A percentile compares a stretch with the other conserved stretches of the same genome.
phyloP scores from a whole-genome alignment of 2,113 vertebrate species.

The Girardinichthys multiradiatus region DNA sequence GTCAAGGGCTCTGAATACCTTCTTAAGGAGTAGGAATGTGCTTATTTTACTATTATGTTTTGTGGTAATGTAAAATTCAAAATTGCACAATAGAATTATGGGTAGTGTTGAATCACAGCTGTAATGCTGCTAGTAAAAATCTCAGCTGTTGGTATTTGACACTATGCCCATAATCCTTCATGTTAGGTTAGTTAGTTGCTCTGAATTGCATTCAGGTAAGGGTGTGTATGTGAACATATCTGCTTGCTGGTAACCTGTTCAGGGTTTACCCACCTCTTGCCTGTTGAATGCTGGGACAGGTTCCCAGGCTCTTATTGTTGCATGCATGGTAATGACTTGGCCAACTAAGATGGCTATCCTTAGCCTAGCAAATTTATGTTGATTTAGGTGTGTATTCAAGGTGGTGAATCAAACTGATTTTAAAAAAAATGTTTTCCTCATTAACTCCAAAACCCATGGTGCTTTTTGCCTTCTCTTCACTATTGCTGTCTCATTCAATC shows the following conservation, averaged over 20 bases:
- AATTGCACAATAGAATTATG: background rate
- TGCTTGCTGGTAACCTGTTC: background rate
- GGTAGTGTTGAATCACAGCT: background rate
- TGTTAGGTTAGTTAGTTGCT: background rate
- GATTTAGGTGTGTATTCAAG: too few relatives aligned
- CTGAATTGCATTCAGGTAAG: background rate
- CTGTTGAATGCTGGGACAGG: background rate
- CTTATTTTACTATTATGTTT: too few relatives aligned
- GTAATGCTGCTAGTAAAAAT: background rate
- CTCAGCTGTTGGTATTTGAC: background rate
- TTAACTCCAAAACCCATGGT: background rate
- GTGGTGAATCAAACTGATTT: too few relatives aligned
- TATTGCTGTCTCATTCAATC: too few relatives aligned
- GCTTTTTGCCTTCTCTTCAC: too few relatives aligned
- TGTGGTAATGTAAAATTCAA: too few relatives aligned
- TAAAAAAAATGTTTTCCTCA: background rate
- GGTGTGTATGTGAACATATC: background rate
- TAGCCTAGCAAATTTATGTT: background rate
- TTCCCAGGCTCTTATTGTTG: background rate
- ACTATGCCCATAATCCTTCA: background rate
- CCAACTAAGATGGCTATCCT: background rate
- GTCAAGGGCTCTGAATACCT: too few relatives aligned
- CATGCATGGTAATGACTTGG: background rate
- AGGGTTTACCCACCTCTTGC: background rate
- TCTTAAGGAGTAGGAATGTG: too few relatives aligned